Evolutionary conservation across 2,888 invertebrate genomes (phyloP), one percentile per base, ranked within the genome.

Genomic region (Drosophila mulleri): DNA sequence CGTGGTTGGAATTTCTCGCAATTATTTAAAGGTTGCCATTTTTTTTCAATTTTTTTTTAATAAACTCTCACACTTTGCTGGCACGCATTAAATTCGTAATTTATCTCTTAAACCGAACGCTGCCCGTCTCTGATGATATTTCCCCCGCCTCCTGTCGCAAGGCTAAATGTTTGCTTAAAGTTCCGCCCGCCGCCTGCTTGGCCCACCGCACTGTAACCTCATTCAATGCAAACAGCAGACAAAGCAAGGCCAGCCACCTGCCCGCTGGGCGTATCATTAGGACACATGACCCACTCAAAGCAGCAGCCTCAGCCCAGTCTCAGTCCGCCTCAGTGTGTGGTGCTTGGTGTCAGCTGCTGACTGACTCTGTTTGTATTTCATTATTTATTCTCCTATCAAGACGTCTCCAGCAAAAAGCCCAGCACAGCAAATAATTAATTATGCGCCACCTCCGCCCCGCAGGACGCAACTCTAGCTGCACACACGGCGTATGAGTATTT

Each of bases 371-470:
- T 88, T 83, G 76, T 61, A 80, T 83, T 88, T 85, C 80, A 85
- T 86, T 86, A 86, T 78, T 85, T 86, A 88, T 83, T 82, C 78
- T 72, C 76, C 77, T 85, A 88, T 85, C 83, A 62, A 63, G 54
- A 48, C 42, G 53, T 64, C 52, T 56, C 42, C 69, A 37, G 52
- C 65, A 70, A 71, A 74, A 79, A 58, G 67, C 63, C 52, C 65
- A 78, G 39, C 44, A 58, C 32, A 59, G 35, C 42, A 44, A 29
- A 62, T 80, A 85, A 83, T 86, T 78, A 86, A 85, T 86, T 79
- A 78, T 78, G 59, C 45, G 62, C 64, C 16, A 2, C 57, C 62
- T 54, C 64, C 16, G 14, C 2, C n/a, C 80, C 73, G 58, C 74
- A 73, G 76, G 76, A 54, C 50, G 44, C 41, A 58, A 53, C 48